Evolutionary conservation across 2,888 invertebrate genomes (phyloP).

Genomic region (Drosophila paranaensis): DNA sequence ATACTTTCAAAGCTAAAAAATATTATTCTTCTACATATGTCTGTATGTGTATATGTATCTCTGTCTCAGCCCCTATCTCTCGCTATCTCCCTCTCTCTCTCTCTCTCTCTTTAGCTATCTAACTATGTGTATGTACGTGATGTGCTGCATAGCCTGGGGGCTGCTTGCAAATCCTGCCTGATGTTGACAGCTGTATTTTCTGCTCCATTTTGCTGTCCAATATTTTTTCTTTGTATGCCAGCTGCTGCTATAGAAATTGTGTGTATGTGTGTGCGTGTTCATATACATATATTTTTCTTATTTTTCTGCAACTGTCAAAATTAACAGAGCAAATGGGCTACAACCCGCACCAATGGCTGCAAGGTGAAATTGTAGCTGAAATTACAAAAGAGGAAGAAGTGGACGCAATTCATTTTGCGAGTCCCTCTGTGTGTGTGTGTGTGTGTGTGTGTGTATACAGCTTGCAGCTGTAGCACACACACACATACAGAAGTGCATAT

Average conservation of each 20-base stretch:
- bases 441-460: constrained; percentile 8
- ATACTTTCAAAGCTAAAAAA: neutral
- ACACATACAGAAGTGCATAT: constrained; percentile 14
- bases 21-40: neutral
- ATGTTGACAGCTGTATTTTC: constrained; percentile 67
- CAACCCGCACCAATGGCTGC: constrained; percentile 19
- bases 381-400: constrained; percentile 53
- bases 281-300: constrained; percentile 40
- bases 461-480: constrained; percentile 38
- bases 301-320: constrained; percentile 65
- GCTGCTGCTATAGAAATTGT: constrained; percentile 19
- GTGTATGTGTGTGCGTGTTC: constrained; percentile 8
- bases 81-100: no score
- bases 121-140: constrained; percentile 1
- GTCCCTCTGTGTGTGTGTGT: constrained; percentile 6
- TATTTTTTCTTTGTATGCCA: constrained; percentile 40
- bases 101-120: neutral
- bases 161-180: constrained; percentile 55
- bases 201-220: constrained; percentile 50
- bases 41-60: constrained; percentile 8
- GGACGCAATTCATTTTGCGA: constrained; percentile 41
- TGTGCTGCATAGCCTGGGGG: constrained; percentile 32
- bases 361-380: constrained; percentile 65
- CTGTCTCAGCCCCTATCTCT: neutral
- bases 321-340: constrained; percentile 38